Base-by-base conservation (phyloP, 2,797 vertebrate genomes). In the Liparis tanakae region DNA sequence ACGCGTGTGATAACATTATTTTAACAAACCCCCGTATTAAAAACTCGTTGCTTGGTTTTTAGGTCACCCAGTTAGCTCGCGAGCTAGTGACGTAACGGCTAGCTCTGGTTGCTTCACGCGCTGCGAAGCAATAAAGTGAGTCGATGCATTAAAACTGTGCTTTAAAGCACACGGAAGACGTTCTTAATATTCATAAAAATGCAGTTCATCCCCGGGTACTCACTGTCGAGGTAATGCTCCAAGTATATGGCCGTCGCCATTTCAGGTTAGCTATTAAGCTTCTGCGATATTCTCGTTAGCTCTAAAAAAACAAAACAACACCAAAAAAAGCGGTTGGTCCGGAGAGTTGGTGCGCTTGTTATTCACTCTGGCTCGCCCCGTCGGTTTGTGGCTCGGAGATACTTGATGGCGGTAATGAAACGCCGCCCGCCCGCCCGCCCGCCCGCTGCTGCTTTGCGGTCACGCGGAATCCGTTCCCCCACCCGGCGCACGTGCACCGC, bases 191-290 rank as follows among this genome's bases (percentile, higher is more conserved):
- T 7, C 14, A 39, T 9, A 20, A 0, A 0, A 41, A 2, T 4
- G 3, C 13, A 15, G 3, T 5, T 0, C 46, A 7, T 39, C 8
- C 2, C 12, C 1, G 0, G 3, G 59, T 72, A 94, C 97, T 97
- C 85, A 99, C 97, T 99, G 92, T 99, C 97, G 79, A 98, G 95
- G 87, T 98, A 98, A 93, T 99, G 97, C 87, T 99, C 97, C 93
- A 99, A 93, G 87, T 98, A 99, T 94, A 99, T 97, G 83, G 97
- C 97, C 61, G 97, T 97, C 94, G 97, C 97, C 97, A 98, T 98
- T 85, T 94, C 90, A 70, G 83, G 39, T 79, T 81, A 87, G 80
- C 86, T 60, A 15, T 71, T 78, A 81, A 86, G 78, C 88, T 80
- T 60, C 70, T 88, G 88, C 85, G 90, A 87, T 88, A 87, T 39